Evolutionary conservation across 2,888 invertebrate genomes (phyloP).

Genomic region (Esperia sulphurella): DNA sequence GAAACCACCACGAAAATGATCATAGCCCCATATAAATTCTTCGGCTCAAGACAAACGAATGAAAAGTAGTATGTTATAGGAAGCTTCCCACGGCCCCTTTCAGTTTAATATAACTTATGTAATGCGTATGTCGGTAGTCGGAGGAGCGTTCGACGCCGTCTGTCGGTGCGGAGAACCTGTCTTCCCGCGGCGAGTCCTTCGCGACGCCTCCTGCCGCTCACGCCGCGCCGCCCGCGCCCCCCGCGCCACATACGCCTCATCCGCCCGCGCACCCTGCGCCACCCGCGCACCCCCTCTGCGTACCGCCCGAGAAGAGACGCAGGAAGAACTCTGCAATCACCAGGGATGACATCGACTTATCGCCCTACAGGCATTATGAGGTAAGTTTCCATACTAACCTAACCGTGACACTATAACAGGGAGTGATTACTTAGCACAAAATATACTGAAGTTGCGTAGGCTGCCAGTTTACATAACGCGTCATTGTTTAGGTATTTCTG

Average conservation of each 20-base stretch:
- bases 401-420: too few species aligned
- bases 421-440: too few species aligned
- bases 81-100: too few species aligned
- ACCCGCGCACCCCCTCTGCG: constrained; percentile 27
- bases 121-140: constrained; percentile 33
- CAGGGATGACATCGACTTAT: constrained; percentile 57
- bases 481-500: too few species aligned
- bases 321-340: constrained; percentile 68
- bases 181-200: constrained; percentile 60
- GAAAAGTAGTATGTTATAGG: too few species aligned
- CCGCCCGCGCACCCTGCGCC: constrained; percentile 25
- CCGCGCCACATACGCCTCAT: constrained; percentile 41
- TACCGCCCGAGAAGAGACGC: constrained; percentile 63
- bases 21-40: too few species aligned
- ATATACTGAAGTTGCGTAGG: too few species aligned
- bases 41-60: too few species aligned
- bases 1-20: too few species aligned
- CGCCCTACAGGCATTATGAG: constrained; percentile 63
- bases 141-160: constrained; percentile 73
- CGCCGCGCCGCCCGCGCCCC: constrained; percentile 42
- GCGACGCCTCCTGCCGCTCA: constrained; percentile 64
- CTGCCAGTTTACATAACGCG: too few species aligned
- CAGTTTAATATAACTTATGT: too few species aligned
- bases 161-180: constrained; percentile 71
- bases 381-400: constrained; percentile 23